phyloP scores from a whole-genome alignment of 2,113 vertebrate genomes.

The Nicator chloris region DNA sequence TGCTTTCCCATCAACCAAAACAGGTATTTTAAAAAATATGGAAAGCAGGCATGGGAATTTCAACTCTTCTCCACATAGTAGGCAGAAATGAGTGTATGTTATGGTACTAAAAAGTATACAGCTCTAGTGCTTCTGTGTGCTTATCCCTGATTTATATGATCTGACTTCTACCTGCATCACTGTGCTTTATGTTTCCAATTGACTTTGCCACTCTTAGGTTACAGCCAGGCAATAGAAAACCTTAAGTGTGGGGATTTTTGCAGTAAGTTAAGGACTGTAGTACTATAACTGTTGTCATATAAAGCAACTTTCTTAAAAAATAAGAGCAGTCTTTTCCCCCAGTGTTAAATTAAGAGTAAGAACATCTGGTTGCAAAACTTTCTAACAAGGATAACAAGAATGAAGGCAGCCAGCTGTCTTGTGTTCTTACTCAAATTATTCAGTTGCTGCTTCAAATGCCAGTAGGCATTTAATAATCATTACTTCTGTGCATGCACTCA shows the following conservation, averaged over 20 bases:
- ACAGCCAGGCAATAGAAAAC: not conserved
- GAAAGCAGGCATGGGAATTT: not conserved
- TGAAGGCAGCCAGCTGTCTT: not conserved
- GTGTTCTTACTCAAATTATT: not conserved
- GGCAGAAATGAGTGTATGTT: not conserved
- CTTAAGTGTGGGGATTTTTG: not conserved
- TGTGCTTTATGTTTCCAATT: constrained; percentile 19
- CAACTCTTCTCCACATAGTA: not conserved
- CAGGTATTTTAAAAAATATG: not conserved
- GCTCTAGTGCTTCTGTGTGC: not conserved
- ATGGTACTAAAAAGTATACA: not conserved
- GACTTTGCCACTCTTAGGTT: not conserved
- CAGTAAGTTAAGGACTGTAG: not conserved
- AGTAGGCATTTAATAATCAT: not conserved
- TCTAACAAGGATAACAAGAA: not conserved
- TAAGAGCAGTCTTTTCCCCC: not conserved
- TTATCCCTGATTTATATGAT: not conserved
- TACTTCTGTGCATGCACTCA: not conserved
- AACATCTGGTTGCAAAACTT: not conserved
- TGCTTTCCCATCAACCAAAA: not conserved
- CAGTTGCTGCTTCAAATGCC: not conserved
- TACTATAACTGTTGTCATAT: not conserved
- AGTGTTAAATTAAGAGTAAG: not conserved
- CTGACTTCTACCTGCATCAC: not conserved
- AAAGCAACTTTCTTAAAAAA: not conserved